Base-by-base conservation (phyloP, 2,797 vertebrate genomes). In the Ciconia nigra region DNA sequence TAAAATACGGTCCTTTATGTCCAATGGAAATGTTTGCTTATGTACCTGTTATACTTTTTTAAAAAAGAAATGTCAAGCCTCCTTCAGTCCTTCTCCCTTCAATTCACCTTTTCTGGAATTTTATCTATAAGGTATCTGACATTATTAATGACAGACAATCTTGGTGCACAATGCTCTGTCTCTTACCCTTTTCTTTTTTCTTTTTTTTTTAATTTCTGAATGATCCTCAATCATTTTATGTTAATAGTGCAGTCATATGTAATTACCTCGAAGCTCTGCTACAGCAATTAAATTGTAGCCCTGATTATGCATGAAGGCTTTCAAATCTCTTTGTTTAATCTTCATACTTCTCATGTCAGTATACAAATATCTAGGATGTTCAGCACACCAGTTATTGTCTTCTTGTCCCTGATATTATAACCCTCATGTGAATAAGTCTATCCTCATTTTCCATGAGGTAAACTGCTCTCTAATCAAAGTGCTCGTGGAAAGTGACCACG, bases 401-500 rank as follows among this genome's bases (percentile, higher is more conserved):
- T 61, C 22, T 58, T 66, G 14, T 19, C 20, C 59, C 13, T 67
- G 29, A 10, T 42, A 42, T 10, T 55, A 21, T 51, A 59, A 71
- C 9, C 15, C 15, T 44, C 22, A 58, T 14, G 3, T 58, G 35
- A 74, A 29, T 1, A 6, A 52, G 20, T 37, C 10, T 59, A 8
- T 31, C 52, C 29, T 69, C 9, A 52, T 61, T 47, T 85, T 82
- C 44, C 16, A 24, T 13, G 28, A 79, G 6, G 3, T 37, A 33
- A 74, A n/a, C 17, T 44, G 6, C 22, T 81, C 31, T 49, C 13
- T 37, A 26, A 78, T 6, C 6, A 29, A 47, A 76, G 6, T 24
- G 4, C 4, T 82, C 5, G 3, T 17, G 10, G 4, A 24, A 83
- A 70, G n/a, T 21, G 24, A 35, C 3, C 35, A 33, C 0, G 0